Percentiles rank a stretch among this genome's conserved stretches.
phyloP scores from a whole-genome alignment of 1,140 invertebrate genomes.

The Archivesica marissinica region DNA sequence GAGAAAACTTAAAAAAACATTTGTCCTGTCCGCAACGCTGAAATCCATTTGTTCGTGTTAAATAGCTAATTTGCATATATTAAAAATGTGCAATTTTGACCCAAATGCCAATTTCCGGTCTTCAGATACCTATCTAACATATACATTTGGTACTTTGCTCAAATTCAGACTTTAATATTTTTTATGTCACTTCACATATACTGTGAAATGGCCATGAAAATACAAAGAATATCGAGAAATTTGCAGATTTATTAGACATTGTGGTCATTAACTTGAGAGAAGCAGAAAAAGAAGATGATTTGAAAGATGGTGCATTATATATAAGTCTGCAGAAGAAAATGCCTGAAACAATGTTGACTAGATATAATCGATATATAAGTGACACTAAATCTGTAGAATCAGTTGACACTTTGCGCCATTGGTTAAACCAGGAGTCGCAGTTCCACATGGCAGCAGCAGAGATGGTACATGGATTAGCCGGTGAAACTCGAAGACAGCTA shows the following conservation, averaged over 20 bases:
- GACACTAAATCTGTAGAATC: not conserved
- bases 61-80: no score
- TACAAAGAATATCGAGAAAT: conserved; percentile 13
- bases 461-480: not conserved
- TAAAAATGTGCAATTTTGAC: no score
- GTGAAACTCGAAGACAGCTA: no score
- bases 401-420: conserved; percentile 5
- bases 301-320: conserved; percentile 10
- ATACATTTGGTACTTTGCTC: no score
- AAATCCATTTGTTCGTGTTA: no score
- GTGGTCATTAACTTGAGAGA: conserved; percentile 29
- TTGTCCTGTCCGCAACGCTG: no score
- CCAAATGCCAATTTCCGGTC: no score
- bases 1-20: no score
- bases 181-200: no score
- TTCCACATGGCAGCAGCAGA: not conserved
- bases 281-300: not conserved
- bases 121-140: no score
- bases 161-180: no score
- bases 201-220: no score
- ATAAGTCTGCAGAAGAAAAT: not conserved
- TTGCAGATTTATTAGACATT: conserved; percentile 29
- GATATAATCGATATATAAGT: conserved; percentile 20
- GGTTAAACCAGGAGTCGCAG: conserved; percentile 16
- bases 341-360: conserved; percentile 8